Evolutionary conservation across 2,797 vertebrate genomes (phyloP).

Genomic region (Botia kubotai): DNA sequence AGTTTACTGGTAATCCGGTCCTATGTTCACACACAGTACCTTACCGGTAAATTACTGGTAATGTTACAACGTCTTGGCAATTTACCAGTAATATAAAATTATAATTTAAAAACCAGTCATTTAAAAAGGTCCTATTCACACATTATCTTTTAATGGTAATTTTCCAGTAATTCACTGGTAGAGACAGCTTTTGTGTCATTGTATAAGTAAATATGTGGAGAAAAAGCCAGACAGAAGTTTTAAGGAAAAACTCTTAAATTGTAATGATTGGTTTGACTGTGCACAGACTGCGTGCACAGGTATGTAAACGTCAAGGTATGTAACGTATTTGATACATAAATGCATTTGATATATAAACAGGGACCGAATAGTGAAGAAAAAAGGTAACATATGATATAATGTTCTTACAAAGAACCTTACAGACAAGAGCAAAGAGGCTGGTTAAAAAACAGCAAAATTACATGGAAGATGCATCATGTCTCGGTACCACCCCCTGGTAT

Average conservation of each 20-base stretch:
- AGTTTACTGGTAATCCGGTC: too few species aligned
- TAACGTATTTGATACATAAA: neutral
- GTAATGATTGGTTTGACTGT: neutral
- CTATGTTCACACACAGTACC: too few species aligned
- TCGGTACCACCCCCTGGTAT: too few species aligned
- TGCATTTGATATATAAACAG: neutral
- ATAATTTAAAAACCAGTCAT: too few species aligned
- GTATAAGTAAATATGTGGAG: neutral
- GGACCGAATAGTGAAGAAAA: neutral
- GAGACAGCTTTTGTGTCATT: neutral
- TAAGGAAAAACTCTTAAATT: constrained; percentile 14
- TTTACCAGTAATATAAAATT: too few species aligned
- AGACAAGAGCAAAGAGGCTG: neutral
- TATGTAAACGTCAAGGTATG: constrained; percentile 44
- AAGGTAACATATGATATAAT: neutral
- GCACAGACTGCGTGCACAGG: neutral
- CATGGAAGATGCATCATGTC: too few species aligned
- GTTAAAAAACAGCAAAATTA: too few species aligned
- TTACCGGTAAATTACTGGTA: too few species aligned
- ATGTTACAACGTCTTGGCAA: too few species aligned
- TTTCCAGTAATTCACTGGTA: too few species aligned
- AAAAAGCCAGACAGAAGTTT: neutral
- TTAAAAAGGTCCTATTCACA: too few species aligned
- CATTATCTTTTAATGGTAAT: too few species aligned
- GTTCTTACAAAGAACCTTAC: neutral